phyloP scores from a whole-genome alignment of 2,113 vertebrate species.

The Rhinichthys klamathensis region DNA sequence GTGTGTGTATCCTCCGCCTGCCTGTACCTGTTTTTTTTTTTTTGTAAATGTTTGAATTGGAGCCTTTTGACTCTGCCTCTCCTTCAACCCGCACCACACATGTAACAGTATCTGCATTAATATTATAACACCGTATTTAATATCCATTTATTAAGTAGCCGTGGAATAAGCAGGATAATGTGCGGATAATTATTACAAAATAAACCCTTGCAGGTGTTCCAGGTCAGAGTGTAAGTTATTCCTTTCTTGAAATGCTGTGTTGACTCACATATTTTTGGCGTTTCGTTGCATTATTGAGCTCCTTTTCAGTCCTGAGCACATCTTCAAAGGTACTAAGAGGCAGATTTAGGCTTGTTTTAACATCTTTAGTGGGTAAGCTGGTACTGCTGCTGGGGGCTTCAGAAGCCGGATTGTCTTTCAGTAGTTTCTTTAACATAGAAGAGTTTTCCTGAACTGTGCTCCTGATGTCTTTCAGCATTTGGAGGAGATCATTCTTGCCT shows the following conservation, averaged over 20 bases:
- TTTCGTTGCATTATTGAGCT: not conserved
- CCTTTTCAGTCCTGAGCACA: not conserved
- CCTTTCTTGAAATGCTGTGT: not conserved
- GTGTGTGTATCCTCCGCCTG: too few relatives aligned
- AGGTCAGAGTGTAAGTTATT: too few relatives aligned
- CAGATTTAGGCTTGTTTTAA: not conserved
- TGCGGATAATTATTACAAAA: too few relatives aligned
- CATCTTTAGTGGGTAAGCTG: not conserved
- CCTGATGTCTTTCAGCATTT: constrained; percentile 35
- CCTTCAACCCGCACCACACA: too few relatives aligned
- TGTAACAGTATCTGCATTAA: too few relatives aligned
- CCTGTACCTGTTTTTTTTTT: too few relatives aligned
- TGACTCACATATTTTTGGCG: constrained; percentile 15
- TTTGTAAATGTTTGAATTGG: too few relatives aligned
- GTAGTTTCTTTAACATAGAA: constrained; percentile 11
- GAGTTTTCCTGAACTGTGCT: constrained; percentile 23
- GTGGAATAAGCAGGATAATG: too few relatives aligned
- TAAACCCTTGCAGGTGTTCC: too few relatives aligned
- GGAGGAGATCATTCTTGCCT: not conserved
- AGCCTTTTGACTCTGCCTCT: too few relatives aligned
- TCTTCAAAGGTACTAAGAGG: constrained; percentile 17
- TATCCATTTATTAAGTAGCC: too few relatives aligned
- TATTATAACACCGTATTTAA: too few relatives aligned
- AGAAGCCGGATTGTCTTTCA: not conserved
- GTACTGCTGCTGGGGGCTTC: constrained; percentile 28